Conservation (phyloP, 2,888 invertebrate species). For the Rhingia rostrata region DNA sequence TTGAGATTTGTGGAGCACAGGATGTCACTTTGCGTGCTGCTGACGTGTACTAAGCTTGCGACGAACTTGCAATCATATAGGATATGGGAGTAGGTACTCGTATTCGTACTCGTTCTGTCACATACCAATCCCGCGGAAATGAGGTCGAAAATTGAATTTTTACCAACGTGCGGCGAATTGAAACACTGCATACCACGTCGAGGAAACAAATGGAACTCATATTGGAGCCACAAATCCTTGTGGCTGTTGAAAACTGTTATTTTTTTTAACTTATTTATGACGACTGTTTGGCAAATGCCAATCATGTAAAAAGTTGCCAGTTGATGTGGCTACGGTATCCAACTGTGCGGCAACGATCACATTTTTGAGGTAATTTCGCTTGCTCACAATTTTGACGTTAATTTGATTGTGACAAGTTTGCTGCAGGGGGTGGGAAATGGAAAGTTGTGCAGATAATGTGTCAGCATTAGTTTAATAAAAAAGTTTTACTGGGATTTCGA, state of each 20-base stretch:
- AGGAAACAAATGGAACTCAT: constrained; percentile 40
- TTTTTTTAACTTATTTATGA: not conserved
- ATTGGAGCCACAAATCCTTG: not conserved
- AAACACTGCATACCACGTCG: not conserved
- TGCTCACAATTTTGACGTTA: constrained; percentile 24
- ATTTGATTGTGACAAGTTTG: constrained; percentile 32
- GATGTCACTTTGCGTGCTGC: constrained; percentile 41
- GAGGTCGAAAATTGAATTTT: constrained; percentile 72
- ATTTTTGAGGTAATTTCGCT: constrained; percentile 21
- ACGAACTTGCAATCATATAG: constrained; percentile 8
- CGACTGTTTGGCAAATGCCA: constrained; percentile 40
- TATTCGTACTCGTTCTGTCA: not conserved
- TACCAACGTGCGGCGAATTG: constrained; percentile 30
- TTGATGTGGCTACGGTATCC: not conserved
- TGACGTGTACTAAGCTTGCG: constrained; percentile 43
- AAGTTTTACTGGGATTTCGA: no score
- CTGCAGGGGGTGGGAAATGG: not conserved
- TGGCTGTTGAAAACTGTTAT: not conserved
- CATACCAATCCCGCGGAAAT: constrained; percentile 67
- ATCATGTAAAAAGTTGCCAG: constrained; percentile 13
- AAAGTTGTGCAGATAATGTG: constrained; percentile 17
- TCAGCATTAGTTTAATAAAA: not conserved
- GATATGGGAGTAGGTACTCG: not conserved
- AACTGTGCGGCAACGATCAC: constrained; percentile 5
- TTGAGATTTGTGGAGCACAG: constrained; percentile 50